Evolutionary conservation across 2,888 invertebrate species (phyloP), one percentile per base, ranked within the genome.

Genomic region (Cryptus viduatorius): DNA sequence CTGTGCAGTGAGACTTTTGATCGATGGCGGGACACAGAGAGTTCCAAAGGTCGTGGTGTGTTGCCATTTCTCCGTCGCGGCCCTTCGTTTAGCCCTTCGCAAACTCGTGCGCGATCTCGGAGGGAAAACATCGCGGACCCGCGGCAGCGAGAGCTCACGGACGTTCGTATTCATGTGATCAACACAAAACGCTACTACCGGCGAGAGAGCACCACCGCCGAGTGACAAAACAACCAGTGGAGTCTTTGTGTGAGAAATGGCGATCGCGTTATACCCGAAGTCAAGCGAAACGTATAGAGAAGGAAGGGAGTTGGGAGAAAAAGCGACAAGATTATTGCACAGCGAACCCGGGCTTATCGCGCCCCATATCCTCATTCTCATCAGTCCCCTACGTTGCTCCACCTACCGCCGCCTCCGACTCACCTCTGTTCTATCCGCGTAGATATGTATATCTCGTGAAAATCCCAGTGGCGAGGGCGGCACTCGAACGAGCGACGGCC

Each of bases 251-350:
- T 75, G 83, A 83, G 79, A 79, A 83, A 83, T 83, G 75, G 64
- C 61, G 24, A 64, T 56, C 64, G 79, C 64, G 59, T 65, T 71
- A 61, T 75, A 75, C 24, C 65, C 53, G 48, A 67, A 83, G 56
- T 67, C 69, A 56, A 46, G 59, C 14, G 56, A 79, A 68, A 73
- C 50, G 53, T 53, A 16, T 0, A 31, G 37, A 53, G 59, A 56
- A 80, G 53, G 56, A 46, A 42, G 24, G 67, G 19, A 48, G 61
- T 14, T n/a, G n/a, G 46, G 84, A 80, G 77, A 84, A 80, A 84
- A 80, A 80, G 68, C 61, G 82, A 84, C 84, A 59, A 79, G 82
- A 82, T 82, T 84, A 84, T 82, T 82, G 81, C 82, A 44, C 78
- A 61, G 64, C 46, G 37, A 79, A 79, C 65, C 65, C 67, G 69